Percentiles rank a stretch among this genome's conserved stretches.
These are phyloP conservation scores for Acrocyrtus sp. DNA, from an alignment of 2,888 invertebrate species.

Conservation along the genomic window DNA sequence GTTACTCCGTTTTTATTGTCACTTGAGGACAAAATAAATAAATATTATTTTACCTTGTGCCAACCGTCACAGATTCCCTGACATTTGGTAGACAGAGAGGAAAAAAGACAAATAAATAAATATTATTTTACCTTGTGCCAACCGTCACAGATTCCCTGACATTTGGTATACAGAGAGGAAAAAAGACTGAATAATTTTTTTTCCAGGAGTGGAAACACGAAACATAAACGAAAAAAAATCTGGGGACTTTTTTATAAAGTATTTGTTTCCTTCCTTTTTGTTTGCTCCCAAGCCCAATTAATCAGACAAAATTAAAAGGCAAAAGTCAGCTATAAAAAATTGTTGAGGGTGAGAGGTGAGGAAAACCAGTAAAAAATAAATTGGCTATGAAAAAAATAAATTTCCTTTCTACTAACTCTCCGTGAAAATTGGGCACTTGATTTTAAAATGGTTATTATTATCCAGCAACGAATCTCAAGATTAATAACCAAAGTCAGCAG, in stretches of 20 bases:
- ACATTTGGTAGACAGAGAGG: neutral
- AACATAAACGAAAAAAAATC: neutral
- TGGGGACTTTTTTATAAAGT: neutral
- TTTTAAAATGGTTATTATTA: neutral
- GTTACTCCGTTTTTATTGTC: slow-evolving; percentile 19
- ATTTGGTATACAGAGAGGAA: neutral
- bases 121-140: neutral
- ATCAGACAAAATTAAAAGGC: neutral
- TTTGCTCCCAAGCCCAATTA: slow-evolving; percentile 3
- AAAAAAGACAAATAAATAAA: neutral
- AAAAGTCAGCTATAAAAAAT: neutral
- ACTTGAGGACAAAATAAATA: neutral
- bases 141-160: neutral
- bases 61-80: neutral
- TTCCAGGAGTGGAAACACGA: neutral
- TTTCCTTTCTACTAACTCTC: neutral
- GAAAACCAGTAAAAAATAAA: neutral
- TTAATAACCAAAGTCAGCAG: slow-evolving; percentile 6
- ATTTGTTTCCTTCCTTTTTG: neutral
- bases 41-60: slow-evolving; percentile 2
- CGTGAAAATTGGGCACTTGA: no score
- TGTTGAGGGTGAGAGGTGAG: neutral
- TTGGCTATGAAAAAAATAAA: neutral
- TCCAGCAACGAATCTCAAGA: slow-evolving; percentile 6
- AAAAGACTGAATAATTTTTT: neutral